Evolutionary conservation across 2,113 vertebrate genomes (phyloP), one percentile per base, ranked within the genome.

Genomic region (Camelus dromedarius): DNA sequence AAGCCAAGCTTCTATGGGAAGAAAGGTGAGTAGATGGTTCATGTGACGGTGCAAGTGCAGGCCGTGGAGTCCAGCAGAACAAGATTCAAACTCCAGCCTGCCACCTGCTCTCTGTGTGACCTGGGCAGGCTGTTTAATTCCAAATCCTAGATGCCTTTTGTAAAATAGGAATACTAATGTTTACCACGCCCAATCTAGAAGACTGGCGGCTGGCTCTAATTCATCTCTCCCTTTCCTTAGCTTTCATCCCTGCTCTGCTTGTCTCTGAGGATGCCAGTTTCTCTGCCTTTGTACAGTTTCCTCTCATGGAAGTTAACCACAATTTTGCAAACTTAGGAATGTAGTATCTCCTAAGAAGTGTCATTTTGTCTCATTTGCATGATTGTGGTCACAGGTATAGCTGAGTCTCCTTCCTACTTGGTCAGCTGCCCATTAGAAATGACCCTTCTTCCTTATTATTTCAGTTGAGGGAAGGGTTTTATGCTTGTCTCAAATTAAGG

Each of bases 241-340:
- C 67, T 58, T 92, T 76, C 81, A 16, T 80, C 9, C 64, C 52
- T 54, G 13, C 32, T 75, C 58, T 86, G 69, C 54, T 50, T 14
- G 28, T 52, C 50, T 81, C 67, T 79, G 81, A 75, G 7, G 14
- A 77, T 79, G 56, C 50, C 26, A 58, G 20, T 50, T 91, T 56
- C 46, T 89, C 72, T 35, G 58, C 32, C 56, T 89, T 81, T 75
- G 13, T 35, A 8, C 52, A 42, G 10, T 64, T 83, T 89, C 46
- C 32, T 93, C 56, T 95, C 38, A n/a, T 80, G 66, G 56, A 85
- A 89, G 62, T 80, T 85, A 91, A 46, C 35, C 75, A 64, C 72
- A 88, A 0, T 62, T 95, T 96, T 92, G 42, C 58, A 80, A 80
- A 84, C 7, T 69, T 76, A 32, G 82, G 20, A 80, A 48, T 60